These are phyloP conservation scores for Rotaria sp. DNA, from an alignment of 2,888 invertebrate genomes.

Conservation along the genomic window DNA sequence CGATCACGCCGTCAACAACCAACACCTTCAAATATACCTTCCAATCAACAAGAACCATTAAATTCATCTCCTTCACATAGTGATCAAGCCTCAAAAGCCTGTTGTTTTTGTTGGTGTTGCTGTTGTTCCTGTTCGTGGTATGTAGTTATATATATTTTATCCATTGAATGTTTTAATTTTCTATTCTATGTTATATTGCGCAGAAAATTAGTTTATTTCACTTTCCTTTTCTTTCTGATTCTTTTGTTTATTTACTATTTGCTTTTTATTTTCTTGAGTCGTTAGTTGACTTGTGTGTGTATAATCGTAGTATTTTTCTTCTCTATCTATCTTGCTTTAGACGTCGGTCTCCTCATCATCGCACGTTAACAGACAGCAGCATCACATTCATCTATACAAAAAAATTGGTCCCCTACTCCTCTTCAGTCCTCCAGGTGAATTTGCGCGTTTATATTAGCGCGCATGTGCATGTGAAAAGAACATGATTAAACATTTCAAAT, in stretches of 20 bases:
- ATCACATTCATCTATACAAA: background rate
- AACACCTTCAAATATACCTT: constrained; percentile 29
- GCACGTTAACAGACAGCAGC: background rate
- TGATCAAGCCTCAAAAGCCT: constrained; percentile 57
- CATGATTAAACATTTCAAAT: constrained; percentile 11
- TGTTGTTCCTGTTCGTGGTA: constrained; percentile 68
- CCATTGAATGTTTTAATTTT: background rate
- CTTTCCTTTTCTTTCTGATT: accelerated
- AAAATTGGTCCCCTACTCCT: background rate
- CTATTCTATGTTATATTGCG: background rate
- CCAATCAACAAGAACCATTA: constrained; percentile 41
- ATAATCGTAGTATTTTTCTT: background rate
- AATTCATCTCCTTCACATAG: constrained; percentile 42
- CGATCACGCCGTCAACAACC: constrained; percentile 29
- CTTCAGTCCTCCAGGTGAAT: background rate
- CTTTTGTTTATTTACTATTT: background rate
- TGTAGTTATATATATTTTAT: constrained; percentile 45
- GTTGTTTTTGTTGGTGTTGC: constrained; percentile 67
- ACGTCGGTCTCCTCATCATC: background rate
- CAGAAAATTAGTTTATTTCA: background rate
- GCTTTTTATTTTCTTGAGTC: background rate
- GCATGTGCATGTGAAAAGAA: background rate
- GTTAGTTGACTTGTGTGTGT: background rate
- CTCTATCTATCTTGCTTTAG: background rate
- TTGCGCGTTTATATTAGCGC: background rate